Percentiles rank a stretch among this genome's conserved stretches.
Evolutionary conservation across 1,140 invertebrate species (phyloP).

Genomic region (Lepidurus couesii): DNA sequence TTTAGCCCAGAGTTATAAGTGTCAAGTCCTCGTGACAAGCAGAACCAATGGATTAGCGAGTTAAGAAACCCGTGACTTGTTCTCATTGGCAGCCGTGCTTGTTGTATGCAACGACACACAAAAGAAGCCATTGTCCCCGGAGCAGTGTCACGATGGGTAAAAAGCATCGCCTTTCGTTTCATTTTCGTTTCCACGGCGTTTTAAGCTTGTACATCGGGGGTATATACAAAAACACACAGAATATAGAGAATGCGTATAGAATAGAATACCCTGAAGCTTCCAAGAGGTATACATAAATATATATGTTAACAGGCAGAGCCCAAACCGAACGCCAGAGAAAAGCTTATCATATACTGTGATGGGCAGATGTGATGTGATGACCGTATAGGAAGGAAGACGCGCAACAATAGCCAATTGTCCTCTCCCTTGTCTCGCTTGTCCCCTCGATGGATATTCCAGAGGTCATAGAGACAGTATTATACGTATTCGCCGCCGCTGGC

Average conservation of each 20-base stretch:
- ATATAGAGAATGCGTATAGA: too few relatives aligned
- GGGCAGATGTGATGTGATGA: background rate
- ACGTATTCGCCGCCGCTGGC: too few relatives aligned
- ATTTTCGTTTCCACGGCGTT: too few relatives aligned
- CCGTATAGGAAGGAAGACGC: background rate
- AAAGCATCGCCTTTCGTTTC: too few relatives aligned
- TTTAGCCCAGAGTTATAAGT: background rate
- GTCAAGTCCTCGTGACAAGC: conserved; percentile 20
- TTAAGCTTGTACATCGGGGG: too few relatives aligned
- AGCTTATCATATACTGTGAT: background rate
- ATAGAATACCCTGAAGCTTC: too few relatives aligned
- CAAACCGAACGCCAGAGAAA: too few relatives aligned
- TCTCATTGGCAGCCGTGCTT: background rate
- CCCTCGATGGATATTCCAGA: background rate
- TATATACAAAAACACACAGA: too few relatives aligned
- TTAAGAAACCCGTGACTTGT: conserved; percentile 15
- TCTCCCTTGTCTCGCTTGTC: background rate
- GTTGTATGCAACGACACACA: conserved; percentile 6
- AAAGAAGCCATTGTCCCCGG: conserved; percentile 2
- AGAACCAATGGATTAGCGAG: conserved; percentile 21
- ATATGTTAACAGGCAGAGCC: too few relatives aligned
- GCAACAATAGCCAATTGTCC: conserved; percentile 16
- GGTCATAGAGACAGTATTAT: too few relatives aligned
- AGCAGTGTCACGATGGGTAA: conserved; percentile 5
- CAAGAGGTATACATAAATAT: too few relatives aligned